Evolutionary conservation across 1,140 invertebrate species (phyloP), one percentile per base, ranked within the genome.

Genomic region (Maniola jurtina): DNA sequence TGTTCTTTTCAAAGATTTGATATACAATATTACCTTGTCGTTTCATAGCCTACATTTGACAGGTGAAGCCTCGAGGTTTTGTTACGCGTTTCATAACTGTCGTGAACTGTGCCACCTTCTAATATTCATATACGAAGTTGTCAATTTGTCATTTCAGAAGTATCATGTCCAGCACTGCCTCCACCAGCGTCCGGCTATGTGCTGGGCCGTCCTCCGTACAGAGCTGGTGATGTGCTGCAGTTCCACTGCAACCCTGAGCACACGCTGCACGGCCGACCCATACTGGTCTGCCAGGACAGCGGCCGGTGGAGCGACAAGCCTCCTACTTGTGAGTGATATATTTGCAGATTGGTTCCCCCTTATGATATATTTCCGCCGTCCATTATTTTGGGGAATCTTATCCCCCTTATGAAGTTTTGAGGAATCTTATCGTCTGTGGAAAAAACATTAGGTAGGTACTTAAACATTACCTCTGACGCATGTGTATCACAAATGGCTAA

Each of bases 191-290:
- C 96, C 76, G 96, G 96, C 35, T 95, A 95, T 84, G 93, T 95
- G 61, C 94, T 94, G 76, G 95, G 95, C 34, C 92, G 92, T 62
- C 93, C 93, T 52, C 94, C 94, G 13, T 96, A 95, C 87, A 93
- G 95, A 77, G 95, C 95, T 16, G 96, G 96, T 13, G 96, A 97
- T 83, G 93, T 97, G 16, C 93, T 97, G 14, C 95, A 97, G 80
- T 96, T 96, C 90, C 95, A 95, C 82, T 98, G 97, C 89, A 94
- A 96, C 88, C 93, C 95, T 50, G 96, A 97, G 64, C 97, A 94
- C 88, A 97, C 97, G 93, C 94, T 98, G 92, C 95, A 97, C 83
- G 97, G 97, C 4, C 93, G 95, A 76, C 94, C 95, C 10, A 95
- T 96, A 70, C 93, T 97, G 45, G 94, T 95, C 11, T 98, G 97